These are phyloP conservation scores for Noturus placidus DNA, from an alignment of 2,113 vertebrate species.

Conservation along the genomic window DNA sequence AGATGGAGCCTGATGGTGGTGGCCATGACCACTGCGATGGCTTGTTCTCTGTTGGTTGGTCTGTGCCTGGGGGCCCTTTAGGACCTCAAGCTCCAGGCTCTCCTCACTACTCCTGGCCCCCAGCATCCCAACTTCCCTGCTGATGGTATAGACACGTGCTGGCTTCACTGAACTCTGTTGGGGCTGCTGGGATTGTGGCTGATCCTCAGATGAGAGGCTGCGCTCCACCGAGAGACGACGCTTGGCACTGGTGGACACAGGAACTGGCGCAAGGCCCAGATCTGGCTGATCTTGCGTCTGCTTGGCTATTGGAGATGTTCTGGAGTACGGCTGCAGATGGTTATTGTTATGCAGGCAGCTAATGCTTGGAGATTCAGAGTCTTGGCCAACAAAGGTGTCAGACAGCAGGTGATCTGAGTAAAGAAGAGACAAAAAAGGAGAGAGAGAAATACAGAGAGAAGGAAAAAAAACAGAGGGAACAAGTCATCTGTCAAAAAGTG, in stretches of 20 bases:
- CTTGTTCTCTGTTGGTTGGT: constrained; percentile 61
- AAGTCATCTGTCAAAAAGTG: constrained; percentile 19
- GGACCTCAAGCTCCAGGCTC: constrained; percentile 85
- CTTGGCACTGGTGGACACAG: constrained; percentile 69
- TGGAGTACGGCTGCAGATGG: constrained; percentile 61
- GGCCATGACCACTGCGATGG: constrained; percentile 72
- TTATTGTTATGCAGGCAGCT: constrained; percentile 64
- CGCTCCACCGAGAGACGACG: constrained; percentile 80
- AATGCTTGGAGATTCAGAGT: constrained; percentile 82
- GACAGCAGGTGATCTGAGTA: constrained; percentile 88
- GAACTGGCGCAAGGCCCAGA: constrained; percentile 23
- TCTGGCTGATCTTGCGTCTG: constrained; percentile 53
- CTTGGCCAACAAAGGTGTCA: constrained; percentile 82
- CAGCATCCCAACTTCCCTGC: constrained; percentile 83
- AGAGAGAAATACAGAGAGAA: constrained; percentile 6
- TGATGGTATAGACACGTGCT: constrained; percentile 89
- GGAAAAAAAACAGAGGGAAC: constrained; percentile 3
- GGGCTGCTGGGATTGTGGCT: constrained; percentile 42
- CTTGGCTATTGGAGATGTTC: constrained; percentile 57
- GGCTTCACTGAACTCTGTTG: constrained; percentile 67
- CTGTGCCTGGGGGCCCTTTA: constrained; percentile 70
- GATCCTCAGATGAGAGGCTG: constrained; percentile 80
- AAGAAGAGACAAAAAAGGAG: constrained; percentile 19
- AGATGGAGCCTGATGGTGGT: constrained; percentile 58
- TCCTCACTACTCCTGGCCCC: constrained; percentile 75